Evolutionary conservation across 2,888 invertebrate species (phyloP).

Genomic region (Gymnocheta viridis): DNA sequence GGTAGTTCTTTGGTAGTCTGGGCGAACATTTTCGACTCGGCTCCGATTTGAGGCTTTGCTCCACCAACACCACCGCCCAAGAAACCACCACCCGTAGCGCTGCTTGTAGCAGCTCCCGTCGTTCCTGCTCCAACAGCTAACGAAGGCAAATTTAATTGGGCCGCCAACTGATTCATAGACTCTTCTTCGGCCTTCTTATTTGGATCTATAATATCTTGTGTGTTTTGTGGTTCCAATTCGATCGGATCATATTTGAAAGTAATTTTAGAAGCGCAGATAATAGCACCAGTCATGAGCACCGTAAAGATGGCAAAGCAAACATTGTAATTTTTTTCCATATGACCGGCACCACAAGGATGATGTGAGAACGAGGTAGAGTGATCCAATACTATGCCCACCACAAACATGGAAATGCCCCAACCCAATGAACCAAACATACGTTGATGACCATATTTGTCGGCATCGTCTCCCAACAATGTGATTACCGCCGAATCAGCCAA

Average conservation of each 20-base stretch:
- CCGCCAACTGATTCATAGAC: slow-evolving; percentile 91
- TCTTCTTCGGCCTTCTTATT: slow-evolving; percentile 87
- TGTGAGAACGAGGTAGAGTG: slow-evolving; percentile 97
- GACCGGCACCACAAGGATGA: slow-evolving; percentile 94
- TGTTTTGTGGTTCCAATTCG: slow-evolving; percentile 82
- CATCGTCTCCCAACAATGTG: slow-evolving; percentile 93
- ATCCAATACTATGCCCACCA: slow-evolving; percentile 95
- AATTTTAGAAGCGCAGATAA: slow-evolving; percentile 93
- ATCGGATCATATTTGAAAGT: slow-evolving; percentile 85
- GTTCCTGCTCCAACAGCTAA: slow-evolving; percentile 84
- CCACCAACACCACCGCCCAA: slow-evolving; percentile 73
- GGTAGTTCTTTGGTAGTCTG: slow-evolving; percentile 95
- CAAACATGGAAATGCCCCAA: slow-evolving; percentile 99
- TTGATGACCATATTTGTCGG: slow-evolving; percentile 96
- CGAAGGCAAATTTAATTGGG: slow-evolving; percentile 91
- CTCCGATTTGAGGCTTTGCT: slow-evolving; percentile 80
- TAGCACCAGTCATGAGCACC: slow-evolving; percentile 96
- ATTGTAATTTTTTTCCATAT: slow-evolving; percentile 98
- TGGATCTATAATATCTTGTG: slow-evolving; percentile 73
- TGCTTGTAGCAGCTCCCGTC: slow-evolving; percentile 73
- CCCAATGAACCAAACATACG: slow-evolving; percentile 99
- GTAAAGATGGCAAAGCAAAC: slow-evolving; percentile 99
- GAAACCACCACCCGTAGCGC: slow-evolving; percentile 73
- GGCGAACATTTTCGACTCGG: slow-evolving; percentile 93
- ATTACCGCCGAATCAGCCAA: slow-evolving; percentile 96